Evolutionary conservation across 2,113 vertebrate genomes (phyloP), one percentile per base, ranked within the genome.

Genomic region (Pelecanus crispus): DNA sequence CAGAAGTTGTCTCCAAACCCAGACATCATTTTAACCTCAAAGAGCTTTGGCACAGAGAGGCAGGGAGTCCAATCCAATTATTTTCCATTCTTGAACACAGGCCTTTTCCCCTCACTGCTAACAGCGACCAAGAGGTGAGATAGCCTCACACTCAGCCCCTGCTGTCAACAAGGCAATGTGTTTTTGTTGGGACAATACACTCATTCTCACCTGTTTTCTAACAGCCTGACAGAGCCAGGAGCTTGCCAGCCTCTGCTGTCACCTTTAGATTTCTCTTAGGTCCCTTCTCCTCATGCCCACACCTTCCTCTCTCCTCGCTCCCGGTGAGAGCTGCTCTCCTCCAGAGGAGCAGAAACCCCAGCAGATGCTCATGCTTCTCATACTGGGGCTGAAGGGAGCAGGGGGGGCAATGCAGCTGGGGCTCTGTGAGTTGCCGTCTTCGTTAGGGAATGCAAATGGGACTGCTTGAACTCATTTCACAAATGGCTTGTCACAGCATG

Each of bases 361-460:
- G 56, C 31, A 87, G 44, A 38, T 22, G 44, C 40, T 44, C 50
- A 13, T 24, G 74, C 15, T 53, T 63, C 49, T 47, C 38, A 15
- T 34, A 25, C 0, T 36, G 40, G 52, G 10, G 45, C 11, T 68
- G 66, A 49, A 68, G 42, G 14, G 7, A 19, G 3, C 13, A 11
- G 25, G 12, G 8, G 6, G 0, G 26, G 22, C 12, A 29, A 21
- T 10, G 42, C 5, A 8, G 38, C 1, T 42, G 38, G 16, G 31
- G 31, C 59, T 93, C 81, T 63, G 47, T 22, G 63, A 92, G 53
- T 52, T 17, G 7, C 50, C 3, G 4, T 66, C 61, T 93, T 90
- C 45, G 1, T 91, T 89, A 78, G 31, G 52, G 29, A 84, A 92
- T 86, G 78, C 49, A 93, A 72, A 94, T 73, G 68, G 72, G 32